These are phyloP conservation scores for Agriopis leucophaearia DNA, from an alignment of 2,888 invertebrate species.

Conservation along the genomic window DNA sequence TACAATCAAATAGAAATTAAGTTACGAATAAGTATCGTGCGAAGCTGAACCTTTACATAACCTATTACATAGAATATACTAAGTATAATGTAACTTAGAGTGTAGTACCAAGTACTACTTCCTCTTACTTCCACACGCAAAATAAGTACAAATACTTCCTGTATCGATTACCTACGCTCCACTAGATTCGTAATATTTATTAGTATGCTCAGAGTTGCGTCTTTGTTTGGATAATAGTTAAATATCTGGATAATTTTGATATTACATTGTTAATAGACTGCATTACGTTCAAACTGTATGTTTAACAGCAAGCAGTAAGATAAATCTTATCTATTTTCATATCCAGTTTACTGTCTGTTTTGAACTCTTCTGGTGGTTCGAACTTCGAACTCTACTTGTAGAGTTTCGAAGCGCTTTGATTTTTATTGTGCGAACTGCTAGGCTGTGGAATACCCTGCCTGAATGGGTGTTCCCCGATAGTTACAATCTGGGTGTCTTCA, in stretches of 20 bases:
- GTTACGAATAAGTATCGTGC: constrained; percentile 10
- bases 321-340: no score
- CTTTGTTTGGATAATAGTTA: constrained; percentile 19
- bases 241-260: background rate
- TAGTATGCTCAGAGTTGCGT: constrained; percentile 31
- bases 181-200: constrained; percentile 25
- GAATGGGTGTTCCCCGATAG: no score
- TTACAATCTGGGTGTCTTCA: no score
- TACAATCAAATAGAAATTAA: constrained; percentile 9
- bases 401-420: no score
- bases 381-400: no score
- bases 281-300: no score
- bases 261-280: background rate
- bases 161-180: constrained; percentile 33
- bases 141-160: constrained; percentile 34
- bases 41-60: constrained; percentile 46
- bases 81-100: constrained; percentile 18
- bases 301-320: no score
- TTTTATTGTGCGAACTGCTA: no score
- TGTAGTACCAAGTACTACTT: constrained; percentile 9
- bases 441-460: no score
- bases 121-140: constrained; percentile 44
- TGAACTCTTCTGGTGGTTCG: no score
- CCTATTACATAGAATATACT: constrained; percentile 36
- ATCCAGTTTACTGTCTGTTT: no score